Evolutionary conservation across 2,113 vertebrate species (phyloP), one percentile per base, ranked within the genome.

Genomic region (Theristicus caerulescens): DNA sequence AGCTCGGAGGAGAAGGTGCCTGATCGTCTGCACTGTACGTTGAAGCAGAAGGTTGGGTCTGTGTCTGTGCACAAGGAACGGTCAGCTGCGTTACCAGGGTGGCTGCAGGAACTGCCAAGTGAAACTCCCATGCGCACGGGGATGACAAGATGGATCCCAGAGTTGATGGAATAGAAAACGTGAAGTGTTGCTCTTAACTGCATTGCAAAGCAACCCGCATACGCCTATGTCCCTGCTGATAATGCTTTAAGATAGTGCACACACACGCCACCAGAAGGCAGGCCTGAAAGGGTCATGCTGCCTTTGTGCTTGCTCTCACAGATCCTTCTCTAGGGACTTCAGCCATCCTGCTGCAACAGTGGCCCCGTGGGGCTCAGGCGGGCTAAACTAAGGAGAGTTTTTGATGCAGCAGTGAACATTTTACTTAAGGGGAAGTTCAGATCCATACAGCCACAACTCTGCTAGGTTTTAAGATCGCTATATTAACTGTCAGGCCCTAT

Each of bases 21-120:
- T 12, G 10, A 29, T n/a, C 2, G 3, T 10, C 26, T 70, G 44
- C 34, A 18, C 26, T 61, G 21, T 6, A 47, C 0, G 1, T 16
- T 34, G 49, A 62, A 67, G 44, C 61, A 74, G n/a, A 54, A 57
- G 27, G 36, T 13, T 20, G 11, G 21, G 34, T 82, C 70, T 67
- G 78, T 14, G 4, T 47, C 44, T 61, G 58, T 65, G 11, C 44
- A 36, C 13, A 55, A 44, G 44, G 16, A 81, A 52, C 0, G 0
- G 17, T 46, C 32, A 80, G 11, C 62, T 64, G 76, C 0, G 0
- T 36, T 52, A 57, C 13, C 59, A 84, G 21, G 61, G 77, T 7
- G 3, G 72, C 44, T 87, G 65, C 36, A 57, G 66, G 34, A 93
- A 59, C 46, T 52, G 27, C 64, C 38, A 14, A 66, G 17, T 40